Conservation (phyloP, 2,113 vertebrate species). For the Corydoras maculifer region DNA sequence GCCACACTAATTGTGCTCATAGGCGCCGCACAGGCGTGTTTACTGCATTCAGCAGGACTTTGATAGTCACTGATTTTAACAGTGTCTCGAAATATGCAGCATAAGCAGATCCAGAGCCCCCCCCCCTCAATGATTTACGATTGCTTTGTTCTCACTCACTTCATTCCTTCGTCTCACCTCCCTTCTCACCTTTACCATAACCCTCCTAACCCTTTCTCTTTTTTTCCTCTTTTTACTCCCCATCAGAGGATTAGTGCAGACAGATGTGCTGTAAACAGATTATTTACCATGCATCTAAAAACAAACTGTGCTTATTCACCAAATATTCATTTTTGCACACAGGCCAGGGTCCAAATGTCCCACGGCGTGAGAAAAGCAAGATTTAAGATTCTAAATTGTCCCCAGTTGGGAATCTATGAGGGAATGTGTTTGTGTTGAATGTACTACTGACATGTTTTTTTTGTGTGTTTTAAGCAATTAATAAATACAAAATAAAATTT, state of each 20-base stretch:
- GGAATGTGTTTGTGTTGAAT: no score
- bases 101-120: slow-evolving; percentile 22
- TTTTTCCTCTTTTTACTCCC: background rate
- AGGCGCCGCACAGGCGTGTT: slow-evolving; percentile 6
- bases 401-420: no score
- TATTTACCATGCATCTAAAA: background rate
- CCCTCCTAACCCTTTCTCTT: background rate
- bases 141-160: slow-evolving; percentile 18
- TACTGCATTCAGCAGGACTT: slow-evolving; percentile 17
- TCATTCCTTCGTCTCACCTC: slow-evolving; percentile 18
- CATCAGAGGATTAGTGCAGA: slow-evolving; percentile 47
- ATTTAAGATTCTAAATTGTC: no score
- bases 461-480: no score
- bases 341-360: no score
- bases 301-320: no score
- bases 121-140: slow-evolving; percentile 20
- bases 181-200: slow-evolving; percentile 25
- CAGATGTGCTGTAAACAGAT: slow-evolving; percentile 54
- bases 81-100: slow-evolving; percentile 9
- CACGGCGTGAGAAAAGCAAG: no score
- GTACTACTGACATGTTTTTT: no score
- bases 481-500: no score
- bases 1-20: background rate
- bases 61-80: slow-evolving; percentile 8
- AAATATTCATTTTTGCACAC: no score